phyloP scores from a whole-genome alignment of 2,888 invertebrate genomes.

The Dendrolimus houi region DNA sequence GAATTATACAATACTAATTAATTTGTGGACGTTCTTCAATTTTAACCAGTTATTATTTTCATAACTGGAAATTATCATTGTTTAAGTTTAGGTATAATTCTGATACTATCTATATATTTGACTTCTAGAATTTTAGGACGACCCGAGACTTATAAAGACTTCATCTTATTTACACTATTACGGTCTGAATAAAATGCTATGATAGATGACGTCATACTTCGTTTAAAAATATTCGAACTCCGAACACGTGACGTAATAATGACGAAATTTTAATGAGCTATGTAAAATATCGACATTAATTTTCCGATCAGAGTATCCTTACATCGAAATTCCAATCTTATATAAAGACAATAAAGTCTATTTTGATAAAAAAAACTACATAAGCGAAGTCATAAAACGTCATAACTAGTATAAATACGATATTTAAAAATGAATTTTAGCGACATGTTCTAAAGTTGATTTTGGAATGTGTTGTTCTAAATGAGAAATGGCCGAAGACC shows the following conservation, averaged over 20 bases:
- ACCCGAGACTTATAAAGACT: too few relatives aligned
- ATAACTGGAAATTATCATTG: too few relatives aligned
- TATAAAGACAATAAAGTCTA: not conserved
- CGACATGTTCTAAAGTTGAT: conserved; percentile 40
- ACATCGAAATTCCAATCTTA: not conserved
- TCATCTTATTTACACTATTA: too few relatives aligned
- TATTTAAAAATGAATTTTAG: conserved; percentile 26
- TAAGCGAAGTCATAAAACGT: not conserved
- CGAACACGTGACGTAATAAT: not conserved
- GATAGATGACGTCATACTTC: not conserved
- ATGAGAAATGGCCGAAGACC: conserved; percentile 61
- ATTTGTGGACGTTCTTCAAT: too few relatives aligned
- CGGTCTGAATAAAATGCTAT: not conserved
- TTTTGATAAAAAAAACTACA: not conserved
- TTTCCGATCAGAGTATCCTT: not conserved
- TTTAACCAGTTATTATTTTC: too few relatives aligned
- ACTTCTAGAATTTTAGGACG: too few relatives aligned
- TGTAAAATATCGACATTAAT: not conserved
- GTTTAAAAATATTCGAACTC: not conserved
- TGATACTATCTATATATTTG: too few relatives aligned
- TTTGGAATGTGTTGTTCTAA: conserved; percentile 47
- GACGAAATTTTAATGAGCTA: not conserved
- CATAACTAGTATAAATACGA: not conserved
- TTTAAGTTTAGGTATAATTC: too few relatives aligned
- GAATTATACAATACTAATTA: too few relatives aligned